Evolutionary conservation across 2,113 vertebrate genomes (phyloP).

Genomic region (Clupea harengus): DNA sequence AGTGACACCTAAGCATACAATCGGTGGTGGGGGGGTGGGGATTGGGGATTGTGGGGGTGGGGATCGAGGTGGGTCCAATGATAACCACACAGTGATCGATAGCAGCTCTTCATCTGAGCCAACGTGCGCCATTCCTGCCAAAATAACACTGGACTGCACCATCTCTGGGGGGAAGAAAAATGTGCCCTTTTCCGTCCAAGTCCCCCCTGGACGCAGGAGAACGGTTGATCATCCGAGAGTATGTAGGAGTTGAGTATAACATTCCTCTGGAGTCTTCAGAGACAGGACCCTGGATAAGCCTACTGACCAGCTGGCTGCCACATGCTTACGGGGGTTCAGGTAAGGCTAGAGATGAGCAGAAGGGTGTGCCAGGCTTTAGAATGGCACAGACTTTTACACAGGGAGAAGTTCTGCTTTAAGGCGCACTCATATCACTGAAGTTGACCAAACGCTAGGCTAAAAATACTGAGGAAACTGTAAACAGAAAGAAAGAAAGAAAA

Average conservation of each 20-base stretch:
- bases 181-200: not conserved
- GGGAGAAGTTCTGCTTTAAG: not conserved
- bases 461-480: conserved; percentile 29
- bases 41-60: too few relatives aligned
- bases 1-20: not conserved
- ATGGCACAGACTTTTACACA: not conserved
- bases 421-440: not conserved
- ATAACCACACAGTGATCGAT: not conserved
- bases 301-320: conserved; percentile 53
- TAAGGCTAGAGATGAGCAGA: conserved; percentile 46
- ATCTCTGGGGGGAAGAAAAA: not conserved
- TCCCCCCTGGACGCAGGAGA: not conserved
- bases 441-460: not conserved
- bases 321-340: conserved; percentile 53
- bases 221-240: not conserved
- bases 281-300: conserved; percentile 38
- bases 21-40: not conserved
- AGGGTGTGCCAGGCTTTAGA: not conserved
- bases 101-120: not conserved
- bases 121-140: not conserved
- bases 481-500: conserved; percentile 37
- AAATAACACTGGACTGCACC: not conserved
- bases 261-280: conserved; percentile 46
- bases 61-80: too few relatives aligned
- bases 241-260: conserved; percentile 38